phyloP scores from a whole-genome alignment of 2,888 invertebrate species.

The Lysandra coridon region DNA sequence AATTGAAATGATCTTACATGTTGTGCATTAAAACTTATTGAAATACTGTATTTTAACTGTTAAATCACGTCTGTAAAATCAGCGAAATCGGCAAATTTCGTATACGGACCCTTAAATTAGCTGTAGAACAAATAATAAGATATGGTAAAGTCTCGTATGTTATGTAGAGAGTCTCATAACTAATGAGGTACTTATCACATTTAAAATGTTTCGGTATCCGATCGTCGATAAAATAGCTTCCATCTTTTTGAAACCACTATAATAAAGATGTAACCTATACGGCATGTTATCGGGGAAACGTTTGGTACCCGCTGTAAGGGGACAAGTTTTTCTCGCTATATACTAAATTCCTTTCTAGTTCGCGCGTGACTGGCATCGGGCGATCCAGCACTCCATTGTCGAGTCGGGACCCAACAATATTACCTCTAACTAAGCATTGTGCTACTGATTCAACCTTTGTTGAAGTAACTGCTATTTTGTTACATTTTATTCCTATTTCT shows the following conservation, averaged over 20 bases:
- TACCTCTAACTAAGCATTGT: slow-evolving; percentile 43
- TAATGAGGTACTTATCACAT: not conserved
- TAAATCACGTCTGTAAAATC: no score
- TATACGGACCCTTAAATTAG: no score
- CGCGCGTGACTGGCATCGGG: slow-evolving; percentile 54
- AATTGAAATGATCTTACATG: no score
- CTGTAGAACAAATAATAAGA: no score
- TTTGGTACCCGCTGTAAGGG: not conserved
- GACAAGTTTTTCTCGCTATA: slow-evolving; percentile 51
- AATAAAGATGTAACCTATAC: not conserved
- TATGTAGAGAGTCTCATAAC: no score
- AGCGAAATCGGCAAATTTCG: no score
- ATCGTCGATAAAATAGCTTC: not conserved
- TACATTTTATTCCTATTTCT: slow-evolving; percentile 12
- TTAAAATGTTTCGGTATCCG: not conserved
- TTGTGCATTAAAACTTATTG: no score
- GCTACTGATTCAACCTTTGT: slow-evolving; percentile 39
- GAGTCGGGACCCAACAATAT: slow-evolving; percentile 36
- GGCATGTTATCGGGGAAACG: not conserved
- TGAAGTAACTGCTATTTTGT: slow-evolving; percentile 34
- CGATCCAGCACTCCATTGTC: slow-evolving; percentile 38
- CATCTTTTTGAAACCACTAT: not conserved
- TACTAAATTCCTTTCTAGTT: slow-evolving; percentile 58
- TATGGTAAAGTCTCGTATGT: no score
- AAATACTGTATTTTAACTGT: no score